Evolutionary conservation across 1,140 invertebrate genomes (phyloP).

Genomic region (Stegodyphus dumicola): DNA sequence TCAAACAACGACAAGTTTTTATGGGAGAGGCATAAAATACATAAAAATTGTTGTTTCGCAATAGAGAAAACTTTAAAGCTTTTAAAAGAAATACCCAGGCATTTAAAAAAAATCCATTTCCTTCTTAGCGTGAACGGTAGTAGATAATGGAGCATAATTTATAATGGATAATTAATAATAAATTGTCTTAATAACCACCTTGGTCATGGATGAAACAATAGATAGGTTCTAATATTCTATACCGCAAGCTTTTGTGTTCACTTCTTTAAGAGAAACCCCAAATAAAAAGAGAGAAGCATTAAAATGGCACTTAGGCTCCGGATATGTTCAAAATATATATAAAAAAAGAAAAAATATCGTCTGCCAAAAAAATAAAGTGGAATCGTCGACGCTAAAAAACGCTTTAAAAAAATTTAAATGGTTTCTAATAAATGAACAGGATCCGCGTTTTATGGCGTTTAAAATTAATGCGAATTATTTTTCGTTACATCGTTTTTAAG

Average conservation of each 20-base stretch:
- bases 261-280: background rate
- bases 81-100: slow-evolving; percentile 23
- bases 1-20: slow-evolving; percentile 21
- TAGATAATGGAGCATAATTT: slow-evolving; percentile 35
- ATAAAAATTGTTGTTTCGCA: slow-evolving; percentile 32
- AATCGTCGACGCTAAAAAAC: slow-evolving; percentile 5
- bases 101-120: slow-evolving; percentile 9
- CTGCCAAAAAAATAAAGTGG: slow-evolving; percentile 23
- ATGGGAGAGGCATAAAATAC: slow-evolving; percentile 3
- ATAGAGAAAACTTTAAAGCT: slow-evolving; percentile 32
- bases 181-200: slow-evolving; percentile 33
- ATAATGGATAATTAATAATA: slow-evolving; percentile 51
- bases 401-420: slow-evolving; percentile 27
- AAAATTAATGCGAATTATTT: slow-evolving; percentile 43
- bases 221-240: slow-evolving; percentile 20
- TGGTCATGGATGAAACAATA: slow-evolving; percentile 11
- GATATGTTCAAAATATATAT: slow-evolving; percentile 9
- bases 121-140: background rate
- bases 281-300: slow-evolving; percentile 31
- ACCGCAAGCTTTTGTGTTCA: background rate
- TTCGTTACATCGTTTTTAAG: slow-evolving; percentile 29
- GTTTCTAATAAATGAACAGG: slow-evolving; percentile 26
- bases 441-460: slow-evolving; percentile 9
- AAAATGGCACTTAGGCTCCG: slow-evolving; percentile 36
- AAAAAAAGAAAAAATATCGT: slow-evolving; percentile 12